Base-by-base conservation (phyloP, 1,140 invertebrate species). In the Probaryconus sp. region DNA sequence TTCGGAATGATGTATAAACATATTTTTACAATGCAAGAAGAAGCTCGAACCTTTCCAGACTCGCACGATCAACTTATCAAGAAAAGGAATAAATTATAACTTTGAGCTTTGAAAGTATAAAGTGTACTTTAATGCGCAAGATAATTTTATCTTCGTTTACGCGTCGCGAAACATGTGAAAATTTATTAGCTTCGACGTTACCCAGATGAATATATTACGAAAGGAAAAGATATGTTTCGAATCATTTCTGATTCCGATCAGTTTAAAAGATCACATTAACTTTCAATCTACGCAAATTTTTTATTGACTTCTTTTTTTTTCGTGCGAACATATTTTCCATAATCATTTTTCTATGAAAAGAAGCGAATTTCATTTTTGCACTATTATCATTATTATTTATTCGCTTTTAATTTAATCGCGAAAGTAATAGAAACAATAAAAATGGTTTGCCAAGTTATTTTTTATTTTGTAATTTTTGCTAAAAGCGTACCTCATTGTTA, bases 131-230 rank as follows among this genome's bases (percentile, higher is more conserved):
- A 56, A 56, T 51, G 43, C 40, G 20, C 16, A 26, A 1, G 21
- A 51, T 64, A 55, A 63, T 65, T 65, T 65, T 65, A 65, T 65
- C 61, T 65, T 65, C 28, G 43, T 51, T 63, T 47, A 63, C 37
- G 35, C 58, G 58, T 51, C 45, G 20, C 37, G 47, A 63, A 43
- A 37, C 31, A 50, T 17, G 7, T 28, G 47, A 42, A 16, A 43
- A 63, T 63, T 63, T 63, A 63, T 63, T 51, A 51, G 58, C 26
- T 47, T 60, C 42, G 31, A 47, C 47, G 11, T 18, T 21, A n/a
- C n/a, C 24, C 10, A 11, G 38, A 31, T 21, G 51, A 33, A 45
- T 58, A 45, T 20, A 43, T 31, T 45, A n/a, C n/a, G n/a, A n/a
- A n/a, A n/a, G n/a, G n/a, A n/a, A n/a, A n/a, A n/a, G n/a, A n/a